A percentile compares a stretch with the other conserved stretches of the same genome.
phyloP scores from a whole-genome alignment of 2,888 invertebrate species.

The Eilema depressum region DNA sequence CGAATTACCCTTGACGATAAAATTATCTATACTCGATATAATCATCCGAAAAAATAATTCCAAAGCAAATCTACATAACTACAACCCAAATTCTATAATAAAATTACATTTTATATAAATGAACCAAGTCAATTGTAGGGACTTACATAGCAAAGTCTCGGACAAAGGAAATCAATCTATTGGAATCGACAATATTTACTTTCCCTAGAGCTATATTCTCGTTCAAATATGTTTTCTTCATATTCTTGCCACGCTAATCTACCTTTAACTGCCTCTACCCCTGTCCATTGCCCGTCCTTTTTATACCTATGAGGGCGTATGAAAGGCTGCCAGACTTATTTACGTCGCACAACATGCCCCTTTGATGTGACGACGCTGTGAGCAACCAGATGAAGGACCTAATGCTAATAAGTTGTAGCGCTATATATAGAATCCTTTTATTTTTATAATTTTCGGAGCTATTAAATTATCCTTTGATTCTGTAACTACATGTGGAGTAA shows the following conservation, averaged over 20 bases:
- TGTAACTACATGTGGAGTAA: constrained; percentile 12
- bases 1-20: too few species aligned
- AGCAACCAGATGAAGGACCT: constrained; percentile 33
- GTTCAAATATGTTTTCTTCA: constrained; percentile 8
- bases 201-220: not conserved
- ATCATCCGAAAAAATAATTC: too few species aligned
- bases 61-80: not conserved
- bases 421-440: constrained; percentile 25
- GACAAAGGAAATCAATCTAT: not conserved
- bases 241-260: constrained; percentile 19
- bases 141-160: not conserved
- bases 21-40: too few species aligned
- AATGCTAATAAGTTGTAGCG: constrained; percentile 19
- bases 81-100: not conserved
- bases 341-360: constrained; percentile 43
- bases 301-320: constrained; percentile 34
- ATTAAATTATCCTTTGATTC: constrained; percentile 40
- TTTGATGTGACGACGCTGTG: constrained; percentile 44
- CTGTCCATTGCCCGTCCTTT: constrained; percentile 28
- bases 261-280: constrained; percentile 14
- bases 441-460: constrained; percentile 38
- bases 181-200: not conserved
- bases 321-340: constrained; percentile 46
- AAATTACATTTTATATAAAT: not conserved
- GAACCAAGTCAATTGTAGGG: not conserved